Percentiles rank a stretch among this genome's conserved stretches.
Conservation (phyloP, 64 coral and sea anemone genomes). For the Dendrophyllia cribrosa region DNA sequence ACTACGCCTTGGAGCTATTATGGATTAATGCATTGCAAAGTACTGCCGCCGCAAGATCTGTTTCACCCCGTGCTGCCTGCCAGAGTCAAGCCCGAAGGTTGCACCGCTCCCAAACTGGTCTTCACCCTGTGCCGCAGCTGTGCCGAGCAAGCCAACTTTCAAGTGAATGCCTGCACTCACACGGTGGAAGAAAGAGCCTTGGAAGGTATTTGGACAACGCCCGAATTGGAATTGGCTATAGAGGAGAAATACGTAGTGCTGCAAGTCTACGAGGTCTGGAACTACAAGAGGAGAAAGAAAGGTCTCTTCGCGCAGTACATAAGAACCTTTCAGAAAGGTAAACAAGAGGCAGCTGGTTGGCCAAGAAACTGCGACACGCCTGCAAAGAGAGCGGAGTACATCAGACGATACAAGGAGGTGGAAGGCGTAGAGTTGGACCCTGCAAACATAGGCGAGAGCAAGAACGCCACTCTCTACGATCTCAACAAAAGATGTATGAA, state of each 20-base stretch:
- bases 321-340: not conserved
- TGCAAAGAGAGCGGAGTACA: not conserved
- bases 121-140: not conserved
- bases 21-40: not conserved
- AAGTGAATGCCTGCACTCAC: not conserved
- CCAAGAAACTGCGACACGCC: not conserved
- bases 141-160: not conserved
- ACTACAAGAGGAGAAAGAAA: not conserved
- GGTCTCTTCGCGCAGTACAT: not conserved
- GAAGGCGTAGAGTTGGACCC: conserved; percentile 12
- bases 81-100: too few relatives aligned
- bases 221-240: not conserved
- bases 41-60: not conserved
- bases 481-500: not conserved
- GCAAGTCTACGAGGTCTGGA: not conserved
- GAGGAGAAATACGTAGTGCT: not conserved
- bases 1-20: not conserved
- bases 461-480: not conserved
- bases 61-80: not conserved
- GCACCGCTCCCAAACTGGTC: not conserved
- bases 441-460: not conserved
- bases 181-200: not conserved
- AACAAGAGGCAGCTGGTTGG: not conserved
- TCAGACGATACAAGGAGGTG: not conserved
- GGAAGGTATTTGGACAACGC: not conserved